A percentile compares a stretch with the other conserved stretches of the same genome.
Evolutionary conservation across 2,113 vertebrate genomes (phyloP).

Genomic region (Antigone vipio): DNA sequence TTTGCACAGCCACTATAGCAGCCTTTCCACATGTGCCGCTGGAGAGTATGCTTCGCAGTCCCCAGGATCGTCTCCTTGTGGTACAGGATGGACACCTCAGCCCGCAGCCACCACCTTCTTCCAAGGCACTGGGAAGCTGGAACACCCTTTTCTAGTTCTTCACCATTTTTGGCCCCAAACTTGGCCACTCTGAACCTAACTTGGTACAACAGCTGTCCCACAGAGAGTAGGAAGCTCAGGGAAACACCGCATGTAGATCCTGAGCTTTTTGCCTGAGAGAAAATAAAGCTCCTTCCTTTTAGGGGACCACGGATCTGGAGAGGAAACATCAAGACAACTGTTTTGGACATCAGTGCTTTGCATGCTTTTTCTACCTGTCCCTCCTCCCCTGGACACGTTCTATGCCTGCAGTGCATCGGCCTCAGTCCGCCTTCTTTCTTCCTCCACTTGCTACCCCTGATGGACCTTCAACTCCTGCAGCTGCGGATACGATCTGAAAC

Average conservation of each 20-base stretch:
- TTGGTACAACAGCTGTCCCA: not conserved
- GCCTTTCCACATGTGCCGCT: not conserved
- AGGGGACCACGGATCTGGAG: not conserved
- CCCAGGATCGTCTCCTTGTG: not conserved
- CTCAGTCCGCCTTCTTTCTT: not conserved
- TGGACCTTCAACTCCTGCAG: not conserved
- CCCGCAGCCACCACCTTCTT: not conserved
- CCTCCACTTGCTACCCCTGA: accelerated
- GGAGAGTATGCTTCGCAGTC: not conserved
- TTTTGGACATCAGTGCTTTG: not conserved
- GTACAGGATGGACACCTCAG: not conserved
- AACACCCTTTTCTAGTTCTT: not conserved
- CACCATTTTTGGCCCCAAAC: not conserved
- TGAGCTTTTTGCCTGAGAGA: not conserved
- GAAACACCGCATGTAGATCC: not conserved
- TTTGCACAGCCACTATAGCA: accelerated
- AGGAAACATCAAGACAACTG: not conserved
- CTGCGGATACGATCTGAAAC: not conserved
- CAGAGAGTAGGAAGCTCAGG: not conserved
- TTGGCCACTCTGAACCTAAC: not conserved
- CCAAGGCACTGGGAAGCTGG: not conserved
- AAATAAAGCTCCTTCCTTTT: not conserved
- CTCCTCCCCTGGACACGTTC: not conserved
- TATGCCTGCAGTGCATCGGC: not conserved
- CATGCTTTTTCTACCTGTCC: not conserved